These are phyloP conservation scores for Callocephalon fimbriatum DNA, from an alignment of 2,113 vertebrate species.

Conservation along the genomic window DNA sequence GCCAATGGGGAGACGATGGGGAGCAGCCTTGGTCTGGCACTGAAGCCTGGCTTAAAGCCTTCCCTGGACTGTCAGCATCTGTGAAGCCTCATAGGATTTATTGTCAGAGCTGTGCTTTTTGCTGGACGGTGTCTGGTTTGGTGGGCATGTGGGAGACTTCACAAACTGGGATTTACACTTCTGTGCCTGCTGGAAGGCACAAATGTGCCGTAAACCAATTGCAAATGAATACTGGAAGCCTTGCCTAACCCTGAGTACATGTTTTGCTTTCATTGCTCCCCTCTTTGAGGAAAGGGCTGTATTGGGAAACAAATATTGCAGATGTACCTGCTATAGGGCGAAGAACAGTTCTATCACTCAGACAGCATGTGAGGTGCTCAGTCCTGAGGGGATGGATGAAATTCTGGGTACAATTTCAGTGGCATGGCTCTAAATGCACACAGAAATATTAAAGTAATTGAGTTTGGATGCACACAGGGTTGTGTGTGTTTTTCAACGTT, in stretches of 20 bases:
- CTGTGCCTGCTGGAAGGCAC: background rate
- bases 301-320: background rate
- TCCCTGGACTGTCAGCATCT: too few species aligned
- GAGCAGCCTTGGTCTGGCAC: background rate
- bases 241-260: background rate
- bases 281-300: background rate
- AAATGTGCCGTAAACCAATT: background rate
- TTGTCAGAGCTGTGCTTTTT: background rate
- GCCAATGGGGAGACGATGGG: rapidly evolving
- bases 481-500: background rate
- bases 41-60: background rate
- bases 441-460: background rate
- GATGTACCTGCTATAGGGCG: background rate
- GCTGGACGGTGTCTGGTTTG: background rate
- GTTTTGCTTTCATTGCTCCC: background rate
- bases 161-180: background rate
- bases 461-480: background rate
- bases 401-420: background rate
- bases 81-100: rapidly evolving
- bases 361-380: rapidly evolving
- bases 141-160: background rate
- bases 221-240: background rate
- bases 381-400: background rate
- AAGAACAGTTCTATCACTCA: background rate
- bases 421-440: background rate